Base-by-base conservation (phyloP, 2,797 vertebrate genomes). In the Pseudomugil tenellus region DNA sequence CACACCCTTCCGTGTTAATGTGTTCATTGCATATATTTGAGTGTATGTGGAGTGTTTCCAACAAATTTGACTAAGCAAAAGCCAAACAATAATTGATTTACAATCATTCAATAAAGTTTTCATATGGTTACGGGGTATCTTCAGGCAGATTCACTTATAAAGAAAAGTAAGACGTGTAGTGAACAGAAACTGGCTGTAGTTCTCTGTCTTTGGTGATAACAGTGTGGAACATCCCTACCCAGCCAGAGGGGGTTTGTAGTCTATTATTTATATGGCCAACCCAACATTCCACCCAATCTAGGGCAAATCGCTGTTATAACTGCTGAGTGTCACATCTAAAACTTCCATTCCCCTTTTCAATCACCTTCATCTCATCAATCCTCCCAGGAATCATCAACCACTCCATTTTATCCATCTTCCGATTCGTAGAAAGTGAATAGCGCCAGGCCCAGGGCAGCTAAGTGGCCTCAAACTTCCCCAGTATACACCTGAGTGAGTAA, bases 191-290 rank as follows among this genome's bases (percentile, higher is more conserved):
- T 70, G 51, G 28, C n/a, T 55, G 81, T 41, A 71, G 58, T 65
- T 66, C 76, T 76, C 76, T 73, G 77, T 62, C 58, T 66, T 32
- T 67, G 71, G 51, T 81, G 80, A 77, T 70, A 72, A 70, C 81
- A 84, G 74, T 63, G 70, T 77, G 72, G 87, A 87, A 83, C 86
- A 87, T 90, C 89, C 78, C 60, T 76, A 77, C 70, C 61, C 85
- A 88, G 85, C 87, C 87, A 87, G 82, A 83, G 83, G 87, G 85
- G 72, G 85, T 85, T 82, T 69, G 79, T 87, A 67, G 79, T 75
- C 16, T 78, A 92, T 93, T 92, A 94, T 94, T 93, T 79, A 93
- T 93, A 85, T 74, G 79, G 55, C 79, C 21, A 84, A 72, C 80
- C 84, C 84, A 82, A 83, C 88, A 83, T 87, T 77, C 75, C 69